These are phyloP conservation scores for Agonopterix heracliana DNA, from an alignment of 2,888 invertebrate genomes.

Conservation along the genomic window DNA sequence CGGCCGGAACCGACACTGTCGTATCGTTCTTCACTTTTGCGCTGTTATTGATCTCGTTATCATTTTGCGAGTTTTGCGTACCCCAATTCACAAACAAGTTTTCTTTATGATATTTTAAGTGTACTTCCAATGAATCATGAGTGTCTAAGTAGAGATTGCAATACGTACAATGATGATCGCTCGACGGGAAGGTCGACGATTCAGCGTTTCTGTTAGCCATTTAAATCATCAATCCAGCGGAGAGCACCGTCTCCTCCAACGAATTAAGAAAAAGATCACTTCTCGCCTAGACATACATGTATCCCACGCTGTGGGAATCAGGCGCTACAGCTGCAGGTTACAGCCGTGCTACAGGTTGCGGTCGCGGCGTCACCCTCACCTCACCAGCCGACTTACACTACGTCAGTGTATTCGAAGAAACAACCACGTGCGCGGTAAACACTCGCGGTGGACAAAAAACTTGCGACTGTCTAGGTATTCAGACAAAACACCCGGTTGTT, in stretches of 20 bases:
- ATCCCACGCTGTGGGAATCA: conserved; percentile 48
- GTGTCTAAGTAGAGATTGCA: conserved; percentile 86
- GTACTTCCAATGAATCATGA: conserved; percentile 85
- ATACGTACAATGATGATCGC: conserved; percentile 83
- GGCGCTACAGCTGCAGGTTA: conserved; percentile 63
- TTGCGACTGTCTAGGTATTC: conserved; percentile 12
- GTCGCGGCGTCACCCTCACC: conserved; percentile 38
- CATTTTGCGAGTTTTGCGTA: conserved; percentile 73
- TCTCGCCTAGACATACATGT: conserved; percentile 61
- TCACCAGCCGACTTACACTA: conserved; percentile 49
- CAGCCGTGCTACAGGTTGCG: conserved; percentile 57
- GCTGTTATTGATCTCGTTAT: conserved; percentile 81
- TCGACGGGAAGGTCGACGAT: conserved; percentile 74
- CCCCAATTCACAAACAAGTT: conserved; percentile 85
- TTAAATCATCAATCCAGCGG: conserved; percentile 67
- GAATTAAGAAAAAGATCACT: conserved; percentile 69
- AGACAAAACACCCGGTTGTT: conserved; percentile 14
- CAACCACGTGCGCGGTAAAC: conserved; percentile 69
- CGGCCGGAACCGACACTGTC: conserved; percentile 82
- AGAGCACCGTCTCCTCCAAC: conserved; percentile 70
- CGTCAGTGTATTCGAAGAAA: conserved; percentile 60
- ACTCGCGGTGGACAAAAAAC: conserved; percentile 36
- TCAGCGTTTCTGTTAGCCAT: conserved; percentile 74
- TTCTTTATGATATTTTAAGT: conserved; percentile 87
- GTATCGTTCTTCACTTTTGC: conserved; percentile 77